Conservation (phyloP, 2,797 vertebrate species). For the Emydoidea blandingii region DNA sequence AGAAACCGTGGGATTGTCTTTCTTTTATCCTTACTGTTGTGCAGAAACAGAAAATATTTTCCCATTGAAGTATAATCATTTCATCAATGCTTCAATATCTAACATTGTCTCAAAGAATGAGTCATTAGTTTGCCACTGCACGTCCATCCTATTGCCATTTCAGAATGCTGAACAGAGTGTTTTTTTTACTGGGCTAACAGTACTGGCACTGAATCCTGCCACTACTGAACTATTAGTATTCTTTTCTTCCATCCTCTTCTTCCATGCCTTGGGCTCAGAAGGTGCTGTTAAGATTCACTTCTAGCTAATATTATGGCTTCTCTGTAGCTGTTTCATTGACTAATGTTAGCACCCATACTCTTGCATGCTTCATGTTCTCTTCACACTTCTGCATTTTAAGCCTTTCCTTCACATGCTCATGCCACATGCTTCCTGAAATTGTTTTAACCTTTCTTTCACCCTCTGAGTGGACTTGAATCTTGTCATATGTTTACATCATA, state of each 20-base stretch:
- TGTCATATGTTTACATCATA: neutral
- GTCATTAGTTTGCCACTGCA: conserved; percentile 8
- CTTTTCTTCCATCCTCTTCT: neutral
- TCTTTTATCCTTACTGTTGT: neutral
- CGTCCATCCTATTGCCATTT: neutral
- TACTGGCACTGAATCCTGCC: neutral
- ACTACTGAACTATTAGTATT: neutral
- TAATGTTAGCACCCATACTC: neutral
- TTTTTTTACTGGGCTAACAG: conserved; percentile 4
- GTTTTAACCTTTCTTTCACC: neutral
- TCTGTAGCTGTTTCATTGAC: neutral
- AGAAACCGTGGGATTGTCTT: neutral
- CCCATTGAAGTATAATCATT: neutral
- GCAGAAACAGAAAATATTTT: neutral
- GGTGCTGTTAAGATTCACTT: neutral
- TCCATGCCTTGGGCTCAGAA: neutral
- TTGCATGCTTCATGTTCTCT: neutral
- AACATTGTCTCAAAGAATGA: neutral
- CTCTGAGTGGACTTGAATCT: neutral
- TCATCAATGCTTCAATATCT: neutral
- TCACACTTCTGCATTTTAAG: neutral
- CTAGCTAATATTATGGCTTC: neutral
- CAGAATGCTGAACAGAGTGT: conserved; percentile 25
- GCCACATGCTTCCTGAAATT: neutral
- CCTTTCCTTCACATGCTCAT: neutral